Conservation (phyloP, 2,797 vertebrate species). For the Pseudomugil gertrudae region DNA sequence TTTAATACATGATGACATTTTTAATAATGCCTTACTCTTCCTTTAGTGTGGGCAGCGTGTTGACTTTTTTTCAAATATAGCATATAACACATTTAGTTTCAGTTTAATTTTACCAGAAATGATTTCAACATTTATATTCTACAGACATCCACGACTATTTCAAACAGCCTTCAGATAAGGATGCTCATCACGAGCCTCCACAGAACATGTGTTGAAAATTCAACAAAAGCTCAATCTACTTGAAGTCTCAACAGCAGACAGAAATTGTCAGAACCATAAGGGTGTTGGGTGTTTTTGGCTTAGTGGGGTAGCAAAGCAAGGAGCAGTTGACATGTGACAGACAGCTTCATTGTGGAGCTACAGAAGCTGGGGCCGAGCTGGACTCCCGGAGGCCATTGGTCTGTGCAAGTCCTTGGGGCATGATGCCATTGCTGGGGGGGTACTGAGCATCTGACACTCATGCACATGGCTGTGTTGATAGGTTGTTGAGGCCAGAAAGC, state of each 20-base stretch:
- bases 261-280: slow-evolving; percentile 41
- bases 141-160: background rate
- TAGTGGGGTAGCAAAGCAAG: slow-evolving; percentile 41
- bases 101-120: too few relatives aligned
- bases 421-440: slow-evolving; percentile 53
- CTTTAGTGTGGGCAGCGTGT: too few relatives aligned
- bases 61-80: too few relatives aligned
- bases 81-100: too few relatives aligned
- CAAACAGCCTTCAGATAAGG: background rate
- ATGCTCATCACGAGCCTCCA: background rate
- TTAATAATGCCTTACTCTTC: too few relatives aligned
- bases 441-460: slow-evolving; percentile 56
- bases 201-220: slow-evolving; percentile 2
- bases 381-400: slow-evolving; percentile 34
- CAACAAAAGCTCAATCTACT: slow-evolving; percentile 26
- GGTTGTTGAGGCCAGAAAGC: slow-evolving; percentile 32
- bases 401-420: slow-evolving; percentile 52
- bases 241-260: slow-evolving; percentile 32
- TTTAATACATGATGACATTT: too few relatives aligned
- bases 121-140: too few relatives aligned
- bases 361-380: slow-evolving; percentile 33
- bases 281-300: slow-evolving; percentile 35
- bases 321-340: slow-evolving; percentile 48
- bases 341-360: slow-evolving; percentile 61
- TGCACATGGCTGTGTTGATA: slow-evolving; percentile 35